Base-by-base conservation (phyloP, 2,113 vertebrate species). In the Python bivittatus region DNA sequence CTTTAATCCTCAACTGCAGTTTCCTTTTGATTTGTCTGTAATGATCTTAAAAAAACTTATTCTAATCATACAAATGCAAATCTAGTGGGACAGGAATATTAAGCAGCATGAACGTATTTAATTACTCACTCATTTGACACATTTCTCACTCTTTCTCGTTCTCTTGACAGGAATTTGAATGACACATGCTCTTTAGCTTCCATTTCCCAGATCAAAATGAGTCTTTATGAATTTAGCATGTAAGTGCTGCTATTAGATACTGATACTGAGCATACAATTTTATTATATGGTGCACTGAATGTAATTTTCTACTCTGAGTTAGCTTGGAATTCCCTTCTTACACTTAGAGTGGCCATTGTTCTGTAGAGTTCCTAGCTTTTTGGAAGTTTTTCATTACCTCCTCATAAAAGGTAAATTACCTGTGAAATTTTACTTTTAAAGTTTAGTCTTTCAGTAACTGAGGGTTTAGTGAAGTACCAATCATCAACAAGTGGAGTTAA, bases 1-100 rank as follows among this genome's bases (percentile, higher is more conserved):
- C 33, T 61, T 88, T 91, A 84, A 48, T 52, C 29, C 90, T 83
- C 88, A 5, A 0, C 29, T 89, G 90, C 92, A 1, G 2, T 91
- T 83, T 94, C 90, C 64, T 94, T 68, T 91, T 58, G 83, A 52
- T n/a, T 53, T 92, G 1, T 60, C 57, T 2, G 2, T 3, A 92
- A 90, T 93, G 93, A 92, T 89, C 92, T 54, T 1, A 93, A 85
- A 92, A 60, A 91, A 93, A 90, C 60, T 96, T 68, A 88, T 88
- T 94, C 64, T 93, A 87, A 93, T 93, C 90, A 25, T 8, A 90
- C 79, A 90, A 90, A 48, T 89, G 92, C 92, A 93, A 56, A 93
- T 68, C 89, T 90, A 89, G 23, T 61, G 88, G 86, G 86, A 60
- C 72, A 93, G 72, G 4, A 92, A 22, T 84, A 94, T 68, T 29